Conservation (phyloP, 2,113 vertebrate species). For the Sinocyclocheilus anophthalmus region DNA sequence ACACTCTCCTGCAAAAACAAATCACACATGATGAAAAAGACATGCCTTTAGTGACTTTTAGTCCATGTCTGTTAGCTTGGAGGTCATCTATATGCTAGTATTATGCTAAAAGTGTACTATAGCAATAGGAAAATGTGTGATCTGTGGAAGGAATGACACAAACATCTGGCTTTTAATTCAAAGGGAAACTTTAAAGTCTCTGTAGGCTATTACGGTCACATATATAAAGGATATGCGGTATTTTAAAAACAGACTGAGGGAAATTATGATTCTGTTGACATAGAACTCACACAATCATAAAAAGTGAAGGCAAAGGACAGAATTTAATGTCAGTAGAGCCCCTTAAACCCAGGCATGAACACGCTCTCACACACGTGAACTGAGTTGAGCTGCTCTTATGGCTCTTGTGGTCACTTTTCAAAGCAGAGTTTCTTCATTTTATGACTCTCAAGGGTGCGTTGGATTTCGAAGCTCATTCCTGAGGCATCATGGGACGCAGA, state of each 20-base stretch:
- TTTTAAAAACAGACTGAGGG: background rate
- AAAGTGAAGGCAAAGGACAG: background rate
- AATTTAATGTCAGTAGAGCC: background rate
- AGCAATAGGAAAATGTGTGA: conserved; percentile 19
- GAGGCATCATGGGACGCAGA: conserved; percentile 47
- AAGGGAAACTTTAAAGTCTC: conserved; percentile 22
- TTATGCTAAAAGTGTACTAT: background rate
- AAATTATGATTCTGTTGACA: conserved; percentile 43
- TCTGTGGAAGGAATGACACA: background rate
- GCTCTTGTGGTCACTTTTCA: conserved; percentile 14
- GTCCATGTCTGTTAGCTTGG: background rate
- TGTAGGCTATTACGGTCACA: background rate
- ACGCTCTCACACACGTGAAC: background rate
- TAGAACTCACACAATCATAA: conserved; percentile 4
- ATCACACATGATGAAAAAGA: background rate
- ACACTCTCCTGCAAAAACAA: conserved; percentile 59
- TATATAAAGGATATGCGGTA: background rate
- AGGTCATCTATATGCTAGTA: background rate
- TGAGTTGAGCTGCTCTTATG: background rate
- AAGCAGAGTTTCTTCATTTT: conserved; percentile 36
- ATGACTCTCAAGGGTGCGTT: conserved; percentile 56
- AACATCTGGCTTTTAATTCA: background rate
- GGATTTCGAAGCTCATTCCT: conserved; percentile 60
- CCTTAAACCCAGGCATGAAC: background rate
- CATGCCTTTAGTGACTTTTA: background rate